phyloP scores from a whole-genome alignment of 1,140 invertebrate species.

The Cydia fagiglandana region DNA sequence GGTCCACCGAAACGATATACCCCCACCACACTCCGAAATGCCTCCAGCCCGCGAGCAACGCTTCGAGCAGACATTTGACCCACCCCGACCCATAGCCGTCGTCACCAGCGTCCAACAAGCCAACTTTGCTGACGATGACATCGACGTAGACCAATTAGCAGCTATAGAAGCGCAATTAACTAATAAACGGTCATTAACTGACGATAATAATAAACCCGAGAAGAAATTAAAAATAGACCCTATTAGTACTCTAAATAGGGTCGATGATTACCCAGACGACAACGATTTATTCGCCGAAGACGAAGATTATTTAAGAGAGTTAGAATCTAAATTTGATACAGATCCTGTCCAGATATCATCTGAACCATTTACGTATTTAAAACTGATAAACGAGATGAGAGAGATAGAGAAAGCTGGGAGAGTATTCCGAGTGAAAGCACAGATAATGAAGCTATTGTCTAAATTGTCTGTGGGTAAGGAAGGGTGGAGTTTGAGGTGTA shows the following conservation, averaged over 20 bases:
- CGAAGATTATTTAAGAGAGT: constrained; percentile 59
- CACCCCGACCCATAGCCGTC: constrained; percentile 42
- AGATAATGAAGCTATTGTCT: constrained; percentile 64
- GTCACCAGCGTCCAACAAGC: constrained; percentile 49
- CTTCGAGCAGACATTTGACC: constrained; percentile 34
- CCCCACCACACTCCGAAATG: constrained; percentile 42
- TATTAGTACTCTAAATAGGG: constrained; percentile 32
- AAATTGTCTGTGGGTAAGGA: constrained; percentile 64
- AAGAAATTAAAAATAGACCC: constrained; percentile 56
- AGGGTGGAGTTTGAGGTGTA: constrained; percentile 67
- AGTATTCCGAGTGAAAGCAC: constrained; percentile 66
- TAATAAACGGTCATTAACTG: constrained; percentile 47
- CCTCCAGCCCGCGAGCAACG: constrained; percentile 35
- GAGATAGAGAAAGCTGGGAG: constrained; percentile 49
- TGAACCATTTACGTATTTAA: constrained; percentile 70
- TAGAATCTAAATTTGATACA: constrained; percentile 57
- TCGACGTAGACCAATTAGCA: constrained; percentile 59
- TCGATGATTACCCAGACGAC: constrained; percentile 53
- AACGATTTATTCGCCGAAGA: constrained; percentile 57
- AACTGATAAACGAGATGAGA: constrained; percentile 65
- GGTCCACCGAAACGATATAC: constrained; percentile 43
- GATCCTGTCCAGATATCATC: constrained; percentile 45
- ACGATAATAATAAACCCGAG: constrained; percentile 46
- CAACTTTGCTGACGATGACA: constrained; percentile 56
- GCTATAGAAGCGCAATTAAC: constrained; percentile 56